Conservation (phyloP, 1,140 invertebrate species). For the Helicoverpa armigera region DNA sequence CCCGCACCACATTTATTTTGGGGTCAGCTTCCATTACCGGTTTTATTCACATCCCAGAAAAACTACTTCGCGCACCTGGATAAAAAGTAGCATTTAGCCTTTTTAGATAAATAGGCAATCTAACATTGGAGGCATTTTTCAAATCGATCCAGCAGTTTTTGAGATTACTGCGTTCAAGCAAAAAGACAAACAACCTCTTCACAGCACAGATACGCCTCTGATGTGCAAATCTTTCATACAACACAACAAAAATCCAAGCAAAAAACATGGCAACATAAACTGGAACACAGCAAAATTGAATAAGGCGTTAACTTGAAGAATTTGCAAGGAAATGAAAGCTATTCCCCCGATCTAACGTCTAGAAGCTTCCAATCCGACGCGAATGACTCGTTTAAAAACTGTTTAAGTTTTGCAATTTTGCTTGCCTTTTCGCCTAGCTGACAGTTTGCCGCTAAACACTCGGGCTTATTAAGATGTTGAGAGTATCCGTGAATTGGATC, state of each 20-base stretch:
- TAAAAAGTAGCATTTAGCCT: too few species aligned
- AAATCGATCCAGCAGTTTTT: too few species aligned
- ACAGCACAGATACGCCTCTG: too few species aligned
- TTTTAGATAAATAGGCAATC: too few species aligned
- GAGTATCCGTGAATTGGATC: slow-evolving; percentile 17
- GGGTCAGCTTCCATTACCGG: too few species aligned
- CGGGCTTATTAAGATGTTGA: slow-evolving; percentile 14
- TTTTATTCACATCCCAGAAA: too few species aligned
- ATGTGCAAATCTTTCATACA: not conserved
- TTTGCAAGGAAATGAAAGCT: slow-evolving; percentile 38
- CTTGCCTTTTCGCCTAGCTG: not conserved
- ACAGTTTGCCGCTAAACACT: not conserved
- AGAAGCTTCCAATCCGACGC: not conserved
- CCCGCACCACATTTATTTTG: too few species aligned
- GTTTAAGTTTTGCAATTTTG: slow-evolving; percentile 23
- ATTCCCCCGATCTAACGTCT: slow-evolving; percentile 27
- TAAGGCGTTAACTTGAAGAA: slow-evolving; percentile 35
- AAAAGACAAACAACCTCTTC: too few species aligned
- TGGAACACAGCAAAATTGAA: slow-evolving; percentile 25
- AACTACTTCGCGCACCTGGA: too few species aligned
- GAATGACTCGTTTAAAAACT: slow-evolving; percentile 27
- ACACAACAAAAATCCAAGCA: not conserved
- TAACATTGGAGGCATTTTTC: too few species aligned
- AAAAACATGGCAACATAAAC: not conserved
- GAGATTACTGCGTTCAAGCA: too few species aligned